phyloP scores from a whole-genome alignment of 2,113 vertebrate genomes.

The Microtus montanus region DNA sequence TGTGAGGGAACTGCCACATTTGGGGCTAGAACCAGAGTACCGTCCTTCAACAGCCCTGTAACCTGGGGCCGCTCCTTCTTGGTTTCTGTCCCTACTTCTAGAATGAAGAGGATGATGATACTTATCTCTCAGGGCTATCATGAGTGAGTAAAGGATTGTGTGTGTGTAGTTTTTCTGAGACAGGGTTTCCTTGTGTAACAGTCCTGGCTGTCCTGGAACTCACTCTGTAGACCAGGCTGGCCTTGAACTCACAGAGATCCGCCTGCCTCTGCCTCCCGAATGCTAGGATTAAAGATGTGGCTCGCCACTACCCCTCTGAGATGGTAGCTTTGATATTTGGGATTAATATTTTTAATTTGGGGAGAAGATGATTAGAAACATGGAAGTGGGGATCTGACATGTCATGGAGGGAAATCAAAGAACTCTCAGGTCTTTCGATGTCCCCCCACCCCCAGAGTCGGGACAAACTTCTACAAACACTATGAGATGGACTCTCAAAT shows the following conservation, averaged over 20 bases:
- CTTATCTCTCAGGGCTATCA: background rate
- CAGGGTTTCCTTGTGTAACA: background rate
- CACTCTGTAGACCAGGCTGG: background rate
- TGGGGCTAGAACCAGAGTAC: background rate
- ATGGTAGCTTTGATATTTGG: constrained; percentile 29
- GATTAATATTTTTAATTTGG: constrained; percentile 41
- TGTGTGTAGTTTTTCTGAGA: background rate
- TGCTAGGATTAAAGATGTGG: background rate
- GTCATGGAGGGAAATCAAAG: background rate
- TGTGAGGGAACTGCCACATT: background rate
- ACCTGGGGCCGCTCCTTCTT: background rate
- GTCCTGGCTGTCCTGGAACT: background rate
- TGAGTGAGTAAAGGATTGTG: background rate
- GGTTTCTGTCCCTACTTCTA: background rate
- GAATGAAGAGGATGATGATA: background rate
- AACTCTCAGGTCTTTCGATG: background rate
- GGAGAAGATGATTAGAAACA: constrained; percentile 4
- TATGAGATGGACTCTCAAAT: background rate
- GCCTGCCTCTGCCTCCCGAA: background rate
- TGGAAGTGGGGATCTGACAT: background rate
- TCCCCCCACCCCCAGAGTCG: background rate
- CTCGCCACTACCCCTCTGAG: background rate
- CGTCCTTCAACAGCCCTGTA: background rate
- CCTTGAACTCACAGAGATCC: background rate
- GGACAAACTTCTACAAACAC: background rate